phyloP scores from a whole-genome alignment of 2,888 invertebrate genomes.

The Lycocerus yunnanus region DNA sequence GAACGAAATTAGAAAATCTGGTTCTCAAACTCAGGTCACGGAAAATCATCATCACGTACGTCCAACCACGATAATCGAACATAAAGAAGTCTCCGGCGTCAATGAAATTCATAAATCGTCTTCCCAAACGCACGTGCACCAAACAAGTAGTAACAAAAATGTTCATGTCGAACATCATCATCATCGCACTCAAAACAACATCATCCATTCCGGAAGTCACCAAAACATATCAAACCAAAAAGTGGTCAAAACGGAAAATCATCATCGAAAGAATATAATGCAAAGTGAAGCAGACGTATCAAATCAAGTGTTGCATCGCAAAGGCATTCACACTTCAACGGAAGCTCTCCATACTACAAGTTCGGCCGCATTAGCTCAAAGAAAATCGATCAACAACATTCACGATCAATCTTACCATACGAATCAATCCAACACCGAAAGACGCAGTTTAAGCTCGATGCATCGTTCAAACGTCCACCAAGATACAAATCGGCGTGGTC shows the following conservation, averaged over 20 bases:
- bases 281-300: constrained; percentile 74
- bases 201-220: constrained; percentile 37
- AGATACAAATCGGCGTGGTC: constrained; percentile 60
- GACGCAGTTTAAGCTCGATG: constrained; percentile 78
- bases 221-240: constrained; percentile 32
- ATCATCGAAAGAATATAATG: constrained; percentile 75
- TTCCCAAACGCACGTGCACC: constrained; percentile 47
- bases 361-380: constrained; percentile 76
- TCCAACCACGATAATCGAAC: constrained; percentile 40
- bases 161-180: constrained; percentile 22
- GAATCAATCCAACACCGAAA: constrained; percentile 66
- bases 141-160: constrained; percentile 42
- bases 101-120: constrained; percentile 50
- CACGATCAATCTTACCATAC: constrained; percentile 74
- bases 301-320: constrained; percentile 80
- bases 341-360: constrained; percentile 75
- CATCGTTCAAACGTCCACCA: constrained; percentile 67
- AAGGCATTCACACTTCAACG: constrained; percentile 68
- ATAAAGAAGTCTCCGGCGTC: constrained; percentile 6
- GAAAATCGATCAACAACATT: constrained; percentile 79
- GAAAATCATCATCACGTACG: constrained; percentile 40
- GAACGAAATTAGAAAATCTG: constrained; percentile 47
- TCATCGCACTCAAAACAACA: constrained; percentile 34
- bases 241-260: constrained; percentile 42
- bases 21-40: constrained; percentile 47